A percentile compares a stretch with the other conserved stretches of the same genome.
phyloP scores from a whole-genome alignment of 2,888 invertebrate species.

The Volucella inanis region DNA sequence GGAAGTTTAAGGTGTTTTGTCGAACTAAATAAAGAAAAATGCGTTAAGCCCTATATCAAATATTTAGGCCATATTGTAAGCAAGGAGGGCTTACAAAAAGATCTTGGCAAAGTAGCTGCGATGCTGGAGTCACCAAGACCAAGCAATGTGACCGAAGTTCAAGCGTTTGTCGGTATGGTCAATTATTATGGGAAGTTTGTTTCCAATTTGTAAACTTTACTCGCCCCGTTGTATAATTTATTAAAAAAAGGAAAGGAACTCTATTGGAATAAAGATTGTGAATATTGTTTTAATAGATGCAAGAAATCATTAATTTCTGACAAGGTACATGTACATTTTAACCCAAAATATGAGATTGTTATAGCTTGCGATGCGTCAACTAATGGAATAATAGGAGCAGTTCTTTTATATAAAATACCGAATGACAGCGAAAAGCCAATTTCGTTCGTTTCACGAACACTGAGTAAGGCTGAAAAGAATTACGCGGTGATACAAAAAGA shows the following conservation, averaged over 20 bases:
- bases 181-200: no score
- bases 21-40: no score
- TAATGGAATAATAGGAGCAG: not conserved
- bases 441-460: slow-evolving; percentile 36
- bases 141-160: no score
- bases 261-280: not conserved
- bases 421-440: slow-evolving; percentile 43
- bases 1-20: no score
- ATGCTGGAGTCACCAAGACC: no score
- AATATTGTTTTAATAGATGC: not conserved
- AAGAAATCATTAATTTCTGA: no score
- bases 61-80: no score
- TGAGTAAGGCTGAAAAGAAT: slow-evolving; percentile 47
- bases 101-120: no score
- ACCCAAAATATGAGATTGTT: not conserved
- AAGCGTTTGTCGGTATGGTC: no score
- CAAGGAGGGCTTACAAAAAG: no score
- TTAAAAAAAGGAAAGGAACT: not conserved
- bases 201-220: no score
- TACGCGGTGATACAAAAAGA: slow-evolving; percentile 77
- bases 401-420: slow-evolving; percentile 40
- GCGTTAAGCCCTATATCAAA: no score
- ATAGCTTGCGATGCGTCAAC: slow-evolving; percentile 8
- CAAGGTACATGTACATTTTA: slow-evolving; percentile 2
- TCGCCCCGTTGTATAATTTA: slow-evolving; percentile 2